Conservation (phyloP, 2,797 vertebrate genomes). For the Momotus momota region DNA sequence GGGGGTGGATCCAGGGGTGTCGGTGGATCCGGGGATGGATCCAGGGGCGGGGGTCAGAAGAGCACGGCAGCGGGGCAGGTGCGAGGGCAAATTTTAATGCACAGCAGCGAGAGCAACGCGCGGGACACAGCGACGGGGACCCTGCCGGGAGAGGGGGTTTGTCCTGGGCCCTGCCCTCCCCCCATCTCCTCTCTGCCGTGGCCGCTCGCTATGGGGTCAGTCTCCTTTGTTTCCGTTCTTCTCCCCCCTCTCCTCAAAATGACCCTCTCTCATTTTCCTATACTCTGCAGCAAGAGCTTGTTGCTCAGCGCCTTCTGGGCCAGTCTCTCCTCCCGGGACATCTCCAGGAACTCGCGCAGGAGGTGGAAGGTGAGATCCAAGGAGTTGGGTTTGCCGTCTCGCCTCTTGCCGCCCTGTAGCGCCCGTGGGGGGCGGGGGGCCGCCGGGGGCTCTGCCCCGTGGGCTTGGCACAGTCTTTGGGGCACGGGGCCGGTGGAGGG, state of each 20-base stretch:
- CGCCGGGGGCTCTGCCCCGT: neutral
- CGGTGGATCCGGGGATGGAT: neutral
- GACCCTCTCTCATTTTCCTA: conserved; percentile 69
- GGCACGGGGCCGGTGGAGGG: neutral
- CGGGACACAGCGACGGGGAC: neutral
- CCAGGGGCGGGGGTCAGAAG: rapidly evolving
- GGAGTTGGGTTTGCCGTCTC: conserved; percentile 65
- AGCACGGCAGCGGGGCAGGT: neutral
- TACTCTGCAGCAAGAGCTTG: conserved; percentile 73
- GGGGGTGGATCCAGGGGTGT: too few species aligned
- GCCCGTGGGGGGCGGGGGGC: neutral
- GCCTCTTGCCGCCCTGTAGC: conserved; percentile 29
- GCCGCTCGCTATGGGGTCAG: neutral
- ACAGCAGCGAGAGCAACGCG: neutral
- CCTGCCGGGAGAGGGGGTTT: neutral
- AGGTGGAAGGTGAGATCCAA: conserved; percentile 79
- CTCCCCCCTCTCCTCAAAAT: neutral
- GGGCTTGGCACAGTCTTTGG: conserved; percentile 42
- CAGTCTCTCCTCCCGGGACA: conserved; percentile 74
- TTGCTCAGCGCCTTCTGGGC: conserved; percentile 72
- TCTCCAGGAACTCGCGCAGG: conserved; percentile 75
- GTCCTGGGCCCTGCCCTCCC: neutral
- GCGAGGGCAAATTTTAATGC: conserved; percentile 45
- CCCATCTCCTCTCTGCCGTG: neutral
- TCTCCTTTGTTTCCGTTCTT: neutral